phyloP scores from a whole-genome alignment of 2,888 invertebrate species.

The Vannuccia rotundouncinata region DNA sequence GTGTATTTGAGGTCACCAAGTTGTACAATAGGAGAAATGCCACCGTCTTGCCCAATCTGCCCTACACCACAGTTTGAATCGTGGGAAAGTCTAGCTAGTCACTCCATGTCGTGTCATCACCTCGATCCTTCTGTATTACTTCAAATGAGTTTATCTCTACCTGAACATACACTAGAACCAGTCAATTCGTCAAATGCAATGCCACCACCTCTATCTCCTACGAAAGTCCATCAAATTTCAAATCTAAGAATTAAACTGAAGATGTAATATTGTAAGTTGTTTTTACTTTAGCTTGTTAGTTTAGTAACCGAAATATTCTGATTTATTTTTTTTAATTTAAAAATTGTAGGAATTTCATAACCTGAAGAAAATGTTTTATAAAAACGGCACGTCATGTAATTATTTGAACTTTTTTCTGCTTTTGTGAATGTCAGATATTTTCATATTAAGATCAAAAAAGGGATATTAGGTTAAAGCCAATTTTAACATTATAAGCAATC shows the following conservation, averaged over 20 bases:
- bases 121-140: background rate
- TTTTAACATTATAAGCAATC: too few relatives aligned
- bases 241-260: background rate
- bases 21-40: background rate
- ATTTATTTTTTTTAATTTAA: too few relatives aligned
- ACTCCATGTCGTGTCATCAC: background rate
- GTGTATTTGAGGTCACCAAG: background rate
- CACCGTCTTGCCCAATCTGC: background rate
- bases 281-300: too few relatives aligned
- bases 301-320: too few relatives aligned
- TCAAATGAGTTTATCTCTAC: background rate
- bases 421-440: too few relatives aligned
- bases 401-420: too few relatives aligned
- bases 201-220: background rate
- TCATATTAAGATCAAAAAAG: too few relatives aligned
- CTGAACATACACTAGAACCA: background rate
- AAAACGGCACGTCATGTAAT: too few relatives aligned
- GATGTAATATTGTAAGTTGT: too few relatives aligned
- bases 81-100: background rate
- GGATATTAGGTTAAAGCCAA: too few relatives aligned
- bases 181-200: background rate
- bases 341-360: too few relatives aligned
- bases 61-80: background rate
- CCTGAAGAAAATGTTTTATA: too few relatives aligned
- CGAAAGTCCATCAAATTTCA: background rate